phyloP scores from a whole-genome alignment of 2,888 invertebrate genomes.

The Dolichomitus sp. region DNA sequence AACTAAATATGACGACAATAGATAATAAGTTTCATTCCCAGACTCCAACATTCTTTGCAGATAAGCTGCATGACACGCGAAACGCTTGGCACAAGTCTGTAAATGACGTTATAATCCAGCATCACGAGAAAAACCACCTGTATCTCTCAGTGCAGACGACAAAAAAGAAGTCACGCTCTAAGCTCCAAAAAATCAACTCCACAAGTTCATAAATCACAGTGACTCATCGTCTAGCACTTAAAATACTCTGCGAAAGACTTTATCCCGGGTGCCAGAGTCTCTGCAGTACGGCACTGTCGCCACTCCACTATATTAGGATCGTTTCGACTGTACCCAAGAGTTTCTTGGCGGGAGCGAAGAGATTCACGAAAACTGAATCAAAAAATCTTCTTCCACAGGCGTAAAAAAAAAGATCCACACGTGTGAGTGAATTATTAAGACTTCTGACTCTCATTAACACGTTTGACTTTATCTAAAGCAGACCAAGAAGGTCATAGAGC shows the following conservation, averaged over 20 bases:
- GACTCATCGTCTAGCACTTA: constrained; percentile 62
- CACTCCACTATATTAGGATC: constrained; percentile 42
- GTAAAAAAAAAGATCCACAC: not conserved
- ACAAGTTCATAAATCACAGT: constrained; percentile 58
- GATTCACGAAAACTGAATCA: not conserved
- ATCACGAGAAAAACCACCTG: not conserved
- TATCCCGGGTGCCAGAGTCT: not conserved
- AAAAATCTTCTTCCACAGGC: not conserved
- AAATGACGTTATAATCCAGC: constrained; percentile 7
- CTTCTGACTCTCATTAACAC: too few species aligned
- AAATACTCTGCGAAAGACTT: constrained; percentile 18
- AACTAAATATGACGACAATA: not conserved
- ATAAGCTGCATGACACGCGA: constrained; percentile 11
- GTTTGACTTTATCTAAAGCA: not conserved
- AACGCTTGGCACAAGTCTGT: not conserved
- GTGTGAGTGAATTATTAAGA: not conserved
- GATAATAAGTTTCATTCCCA: not conserved
- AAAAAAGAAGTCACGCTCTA: not conserved
- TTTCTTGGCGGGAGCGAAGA: constrained; percentile 32
- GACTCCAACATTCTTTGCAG: not conserved
- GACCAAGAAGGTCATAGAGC: not conserved
- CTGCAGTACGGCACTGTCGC: constrained; percentile 25
- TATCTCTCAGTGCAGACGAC: not conserved
- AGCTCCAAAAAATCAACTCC: not conserved
- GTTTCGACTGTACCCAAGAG: constrained; percentile 6